phyloP scores from a whole-genome alignment of 2,113 vertebrate species.

The Daubentonia madagascariensis region DNA sequence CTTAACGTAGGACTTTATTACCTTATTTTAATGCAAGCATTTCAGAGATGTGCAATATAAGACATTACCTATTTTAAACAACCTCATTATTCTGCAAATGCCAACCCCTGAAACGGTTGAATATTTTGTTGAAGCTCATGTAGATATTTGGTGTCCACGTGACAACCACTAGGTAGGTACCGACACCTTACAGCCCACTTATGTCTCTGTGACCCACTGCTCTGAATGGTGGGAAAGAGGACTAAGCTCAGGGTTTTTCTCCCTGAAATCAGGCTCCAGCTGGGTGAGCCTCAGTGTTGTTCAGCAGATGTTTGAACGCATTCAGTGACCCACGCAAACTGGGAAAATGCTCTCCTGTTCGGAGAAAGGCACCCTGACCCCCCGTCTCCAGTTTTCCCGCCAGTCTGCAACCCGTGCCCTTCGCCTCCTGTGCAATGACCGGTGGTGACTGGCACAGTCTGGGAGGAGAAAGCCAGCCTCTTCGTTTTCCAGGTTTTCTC shows the following conservation, averaged over 20 bases:
- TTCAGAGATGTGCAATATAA: not conserved
- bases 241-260: accelerated
- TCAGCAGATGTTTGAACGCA: accelerated
- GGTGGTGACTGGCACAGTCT: accelerated
- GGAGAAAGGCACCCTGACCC: not conserved
- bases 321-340: accelerated
- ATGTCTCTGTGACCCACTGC: too few species aligned
- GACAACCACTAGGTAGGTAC: not conserved
- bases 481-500: not conserved
- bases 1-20: accelerated
- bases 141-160: not conserved
- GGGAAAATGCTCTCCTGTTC: accelerated
- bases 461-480: accelerated
- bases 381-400: accelerated
- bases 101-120: accelerated
- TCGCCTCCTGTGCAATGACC: accelerated
- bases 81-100: not conserved
- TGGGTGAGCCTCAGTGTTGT: accelerated
- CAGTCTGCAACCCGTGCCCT: accelerated
- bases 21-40: not conserved
- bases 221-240: accelerated
- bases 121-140: accelerated
- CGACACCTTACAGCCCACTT: accelerated
- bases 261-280: accelerated
- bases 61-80: not conserved